These are phyloP conservation scores for Coracopsis vasa DNA, from an alignment of 2,113 vertebrate genomes.

Conservation along the genomic window DNA sequence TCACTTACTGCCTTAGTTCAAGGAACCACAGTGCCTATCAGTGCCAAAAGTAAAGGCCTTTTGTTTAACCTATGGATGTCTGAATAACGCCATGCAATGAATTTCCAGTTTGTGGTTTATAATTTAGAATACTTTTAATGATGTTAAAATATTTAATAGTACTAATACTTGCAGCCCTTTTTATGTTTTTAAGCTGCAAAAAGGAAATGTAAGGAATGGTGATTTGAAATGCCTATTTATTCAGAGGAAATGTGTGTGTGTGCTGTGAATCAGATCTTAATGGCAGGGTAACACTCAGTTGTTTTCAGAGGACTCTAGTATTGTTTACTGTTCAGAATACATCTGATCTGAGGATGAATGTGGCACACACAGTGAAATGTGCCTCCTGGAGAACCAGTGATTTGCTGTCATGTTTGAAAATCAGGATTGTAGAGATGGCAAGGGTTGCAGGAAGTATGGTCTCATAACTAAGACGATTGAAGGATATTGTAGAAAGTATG, in stretches of 20 bases:
- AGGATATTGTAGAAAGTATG: neutral
- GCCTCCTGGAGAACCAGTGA: neutral
- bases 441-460: neutral
- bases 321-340: neutral
- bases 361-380: neutral
- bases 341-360: neutral
- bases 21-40: neutral
- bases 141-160: neutral
- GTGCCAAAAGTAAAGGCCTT: neutral
- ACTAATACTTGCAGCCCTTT: neutral
- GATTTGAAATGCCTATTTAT: neutral
- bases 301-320: neutral
- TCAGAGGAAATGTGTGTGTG: neutral
- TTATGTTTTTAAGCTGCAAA: neutral
- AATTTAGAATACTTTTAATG: neutral
- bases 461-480: neutral
- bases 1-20: neutral
- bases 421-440: neutral
- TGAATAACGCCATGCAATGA: neutral
- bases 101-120: neutral
- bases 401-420: neutral
- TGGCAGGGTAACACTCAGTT: neutral
- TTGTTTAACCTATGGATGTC: neutral
- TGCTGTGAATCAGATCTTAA: neutral
- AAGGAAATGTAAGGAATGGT: neutral